Evolutionary conservation across 2,113 vertebrate species (phyloP), one percentile per base, ranked within the genome.

Genomic region (Smithornis capensis): DNA sequence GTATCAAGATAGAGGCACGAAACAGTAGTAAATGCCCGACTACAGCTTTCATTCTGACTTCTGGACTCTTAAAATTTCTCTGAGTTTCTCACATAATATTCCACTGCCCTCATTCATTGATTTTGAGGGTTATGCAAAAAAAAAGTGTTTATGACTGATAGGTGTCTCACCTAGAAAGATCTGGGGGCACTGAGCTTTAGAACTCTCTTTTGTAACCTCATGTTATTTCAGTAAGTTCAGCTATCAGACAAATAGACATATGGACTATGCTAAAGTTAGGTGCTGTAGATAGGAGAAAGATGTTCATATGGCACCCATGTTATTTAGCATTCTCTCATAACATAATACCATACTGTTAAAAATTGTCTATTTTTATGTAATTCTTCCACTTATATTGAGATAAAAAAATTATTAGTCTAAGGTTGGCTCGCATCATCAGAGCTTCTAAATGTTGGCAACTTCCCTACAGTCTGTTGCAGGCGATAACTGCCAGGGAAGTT

Each of bases 371-470:
- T 98, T 98, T 98, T 98, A 97, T 97, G 98, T 97, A 96, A 95
- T 98, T 97, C 98, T 98, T 98, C 97, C 97, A 98, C 98, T 97
- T 98, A 98, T 97, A 98, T 97, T 98, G 98, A 98, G 98, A 98
- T 98, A 98, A 98, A 98, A 96, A 98, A 98, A 98, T 98, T 98
- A 98, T 98, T 98, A 98, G 97, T 97, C 97, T 98, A 95, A 97
- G 98, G 98, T 98, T 98, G 98, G 98, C 98, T 98, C 98, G 60
- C 97, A 97, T 97, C 97, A 98, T 97, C 97, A 97, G 97, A 98
- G 98, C 96, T 97, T 98, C 95, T 94, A 97, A 98, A 98, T 98
- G 97, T 97, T 98, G 98, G 98, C 98, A 98, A 97, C 69, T 90
- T 82, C 97, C 83, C 87, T 94, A 87, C 97, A 98, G 98, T 98